phyloP scores from a whole-genome alignment of 2,113 vertebrate species.

The Perccottus glenii region DNA sequence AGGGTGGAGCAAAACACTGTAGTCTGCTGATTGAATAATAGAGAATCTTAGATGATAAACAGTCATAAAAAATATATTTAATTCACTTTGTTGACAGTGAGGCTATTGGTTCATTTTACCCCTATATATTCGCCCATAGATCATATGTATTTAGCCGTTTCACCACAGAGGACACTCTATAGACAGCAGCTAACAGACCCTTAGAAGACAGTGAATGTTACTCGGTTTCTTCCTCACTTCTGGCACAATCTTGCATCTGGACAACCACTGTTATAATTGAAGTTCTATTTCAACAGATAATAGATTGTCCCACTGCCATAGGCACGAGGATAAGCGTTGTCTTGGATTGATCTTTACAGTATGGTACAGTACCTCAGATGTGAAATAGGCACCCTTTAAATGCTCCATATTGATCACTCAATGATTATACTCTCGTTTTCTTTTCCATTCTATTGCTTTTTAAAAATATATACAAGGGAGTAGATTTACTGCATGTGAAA shows the following conservation, averaged over 20 bases:
- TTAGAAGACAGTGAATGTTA: too few species aligned
- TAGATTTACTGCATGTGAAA: constrained; percentile 40
- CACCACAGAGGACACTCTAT: too few species aligned
- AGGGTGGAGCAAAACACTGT: too few species aligned
- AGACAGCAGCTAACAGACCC: too few species aligned
- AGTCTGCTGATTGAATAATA: too few species aligned
- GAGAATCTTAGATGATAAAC: too few species aligned
- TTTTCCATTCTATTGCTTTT: too few species aligned
- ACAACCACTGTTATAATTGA: constrained; percentile 54
- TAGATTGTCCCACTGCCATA: constrained; percentile 40
- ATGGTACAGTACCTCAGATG: constrained; percentile 15
- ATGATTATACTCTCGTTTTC: constrained; percentile 29
- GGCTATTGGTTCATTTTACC: too few species aligned
- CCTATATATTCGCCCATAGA: too few species aligned
- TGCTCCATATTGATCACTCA: constrained; percentile 51
- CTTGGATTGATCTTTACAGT: constrained; percentile 55
- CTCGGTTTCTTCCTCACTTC: constrained; percentile 17
- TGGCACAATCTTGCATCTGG: constrained; percentile 55
- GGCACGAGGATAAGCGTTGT: constrained; percentile 42
- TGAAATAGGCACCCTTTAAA: constrained; percentile 34
- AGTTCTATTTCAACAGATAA: constrained; percentile 52
- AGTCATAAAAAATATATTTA: too few species aligned
- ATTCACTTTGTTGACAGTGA: too few species aligned
- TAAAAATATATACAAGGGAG: constrained; percentile 1
- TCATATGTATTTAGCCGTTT: too few species aligned